These are phyloP conservation scores for Stramonita haemastoma DNA, from an alignment of 2,888 invertebrate genomes.

Conservation along the genomic window DNA sequence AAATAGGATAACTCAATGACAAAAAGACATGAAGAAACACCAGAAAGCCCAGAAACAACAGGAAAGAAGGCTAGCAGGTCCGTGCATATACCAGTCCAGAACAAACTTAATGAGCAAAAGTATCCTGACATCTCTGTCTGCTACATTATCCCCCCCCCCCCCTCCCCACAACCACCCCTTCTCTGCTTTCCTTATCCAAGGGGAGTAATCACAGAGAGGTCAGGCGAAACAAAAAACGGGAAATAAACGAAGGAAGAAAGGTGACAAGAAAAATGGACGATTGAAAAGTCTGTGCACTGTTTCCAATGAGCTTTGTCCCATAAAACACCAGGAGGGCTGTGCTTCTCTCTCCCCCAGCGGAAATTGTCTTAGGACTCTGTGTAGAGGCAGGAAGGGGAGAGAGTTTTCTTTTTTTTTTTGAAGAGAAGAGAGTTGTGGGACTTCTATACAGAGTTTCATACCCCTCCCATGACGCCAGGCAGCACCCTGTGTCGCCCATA, in stretches of 20 bases:
- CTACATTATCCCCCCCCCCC: no score
- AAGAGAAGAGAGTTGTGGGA: slow-evolving; percentile 15
- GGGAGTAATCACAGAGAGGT: slow-evolving; percentile 6
- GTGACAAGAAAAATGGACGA: slow-evolving; percentile 43
- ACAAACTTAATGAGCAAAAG: no score
- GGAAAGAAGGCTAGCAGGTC: no score
- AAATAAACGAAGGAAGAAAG: slow-evolving; percentile 22
- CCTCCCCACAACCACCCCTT: no score
- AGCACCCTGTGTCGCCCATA: slow-evolving; percentile 33
- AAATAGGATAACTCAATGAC: no score
- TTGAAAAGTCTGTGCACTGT: slow-evolving; percentile 43
- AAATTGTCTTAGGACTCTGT: slow-evolving; percentile 40
- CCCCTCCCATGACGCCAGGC: slow-evolving; percentile 6
- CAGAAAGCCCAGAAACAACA: no score
- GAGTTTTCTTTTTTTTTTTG: no score
- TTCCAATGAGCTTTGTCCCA: slow-evolving; percentile 36
- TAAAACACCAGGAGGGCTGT: slow-evolving; percentile 31
- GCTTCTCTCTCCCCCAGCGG: slow-evolving; percentile 33
- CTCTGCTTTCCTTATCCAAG: neutral
- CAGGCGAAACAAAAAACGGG: slow-evolving; percentile 21
- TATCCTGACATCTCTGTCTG: no score
- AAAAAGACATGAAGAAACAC: no score
- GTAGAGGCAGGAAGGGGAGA: slow-evolving; percentile 15
- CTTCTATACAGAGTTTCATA: slow-evolving; percentile 1
- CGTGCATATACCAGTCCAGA: no score